These are phyloP conservation scores for Sardina pilchardus DNA, from an alignment of 2,113 vertebrate genomes.

Conservation along the genomic window DNA sequence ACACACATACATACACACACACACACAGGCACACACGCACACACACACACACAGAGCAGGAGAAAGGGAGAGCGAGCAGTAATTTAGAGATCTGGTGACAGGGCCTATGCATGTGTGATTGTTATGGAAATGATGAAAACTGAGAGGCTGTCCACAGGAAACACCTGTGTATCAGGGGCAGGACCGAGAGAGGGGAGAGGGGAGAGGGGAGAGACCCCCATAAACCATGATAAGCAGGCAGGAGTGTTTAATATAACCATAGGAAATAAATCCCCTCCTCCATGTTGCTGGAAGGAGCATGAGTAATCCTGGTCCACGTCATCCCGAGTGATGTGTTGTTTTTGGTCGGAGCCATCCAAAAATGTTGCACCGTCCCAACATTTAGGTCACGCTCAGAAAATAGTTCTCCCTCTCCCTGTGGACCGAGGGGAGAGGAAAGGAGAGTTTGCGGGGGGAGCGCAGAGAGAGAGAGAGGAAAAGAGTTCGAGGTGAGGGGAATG, in stretches of 20 bases:
- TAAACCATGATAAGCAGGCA: not conserved
- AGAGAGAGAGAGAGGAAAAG: not conserved
- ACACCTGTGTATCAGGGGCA: slow-evolving; percentile 42
- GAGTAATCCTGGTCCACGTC: slow-evolving; percentile 13
- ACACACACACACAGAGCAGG: slow-evolving; percentile 9
- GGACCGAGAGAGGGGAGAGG: slow-evolving; percentile 39
- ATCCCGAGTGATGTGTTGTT: not conserved
- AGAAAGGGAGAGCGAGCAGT: slow-evolving; percentile 13
- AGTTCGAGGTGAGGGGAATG: not conserved
- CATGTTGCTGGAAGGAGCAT: slow-evolving; percentile 10
- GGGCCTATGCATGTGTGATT: slow-evolving; percentile 49
- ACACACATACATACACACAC: not conserved
- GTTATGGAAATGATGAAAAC: slow-evolving; percentile 63
- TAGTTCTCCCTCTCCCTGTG: slow-evolving; percentile 26
- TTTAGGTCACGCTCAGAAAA: slow-evolving; percentile 15
- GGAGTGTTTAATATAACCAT: not conserved
- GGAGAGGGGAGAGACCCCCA: not conserved
- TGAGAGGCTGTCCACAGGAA: slow-evolving; percentile 55
- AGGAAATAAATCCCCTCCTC: not conserved
- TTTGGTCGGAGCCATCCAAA: not conserved
- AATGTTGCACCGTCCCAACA: not conserved
- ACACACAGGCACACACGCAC: not conserved
- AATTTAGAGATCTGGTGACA: slow-evolving; percentile 20
- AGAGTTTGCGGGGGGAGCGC: not conserved
- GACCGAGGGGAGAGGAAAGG: slow-evolving; percentile 19